Evolutionary conservation across 2,113 vertebrate species (phyloP).

Genomic region (Eretmochelys imbricata): DNA sequence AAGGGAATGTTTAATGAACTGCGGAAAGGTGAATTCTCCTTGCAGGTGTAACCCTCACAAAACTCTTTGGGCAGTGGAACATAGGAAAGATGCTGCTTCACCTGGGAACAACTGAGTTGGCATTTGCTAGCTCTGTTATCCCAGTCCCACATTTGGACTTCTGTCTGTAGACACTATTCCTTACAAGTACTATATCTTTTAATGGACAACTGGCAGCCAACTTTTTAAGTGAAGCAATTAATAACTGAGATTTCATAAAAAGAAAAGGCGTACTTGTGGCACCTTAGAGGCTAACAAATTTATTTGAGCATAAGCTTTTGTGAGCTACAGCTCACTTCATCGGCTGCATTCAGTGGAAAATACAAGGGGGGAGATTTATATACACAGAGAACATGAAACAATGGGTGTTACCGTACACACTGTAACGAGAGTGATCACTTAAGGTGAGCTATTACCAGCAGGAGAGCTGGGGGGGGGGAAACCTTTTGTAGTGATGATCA

Average conservation of each 20-base stretch:
- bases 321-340: too few species aligned
- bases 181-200: neutral
- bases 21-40: neutral
- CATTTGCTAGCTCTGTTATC: neutral
- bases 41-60: neutral
- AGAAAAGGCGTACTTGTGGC: too few species aligned
- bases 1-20: neutral
- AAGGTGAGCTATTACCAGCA: too few species aligned
- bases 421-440: too few species aligned
- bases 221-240: neutral
- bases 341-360: too few species aligned
- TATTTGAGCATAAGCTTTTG: too few species aligned
- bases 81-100: neutral
- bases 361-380: too few species aligned
- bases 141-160: neutral
- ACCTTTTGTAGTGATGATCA: too few species aligned
- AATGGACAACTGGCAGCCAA: rapidly evolving
- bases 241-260: neutral
- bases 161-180: neutral
- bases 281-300: too few species aligned
- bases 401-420: too few species aligned
- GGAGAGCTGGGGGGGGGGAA: too few species aligned
- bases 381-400: too few species aligned
- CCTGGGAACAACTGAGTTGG: neutral
- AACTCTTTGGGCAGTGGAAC: neutral